Evolutionary conservation across 1,140 invertebrate genomes (phyloP).

Genomic region (Aphelinus atriplicis): DNA sequence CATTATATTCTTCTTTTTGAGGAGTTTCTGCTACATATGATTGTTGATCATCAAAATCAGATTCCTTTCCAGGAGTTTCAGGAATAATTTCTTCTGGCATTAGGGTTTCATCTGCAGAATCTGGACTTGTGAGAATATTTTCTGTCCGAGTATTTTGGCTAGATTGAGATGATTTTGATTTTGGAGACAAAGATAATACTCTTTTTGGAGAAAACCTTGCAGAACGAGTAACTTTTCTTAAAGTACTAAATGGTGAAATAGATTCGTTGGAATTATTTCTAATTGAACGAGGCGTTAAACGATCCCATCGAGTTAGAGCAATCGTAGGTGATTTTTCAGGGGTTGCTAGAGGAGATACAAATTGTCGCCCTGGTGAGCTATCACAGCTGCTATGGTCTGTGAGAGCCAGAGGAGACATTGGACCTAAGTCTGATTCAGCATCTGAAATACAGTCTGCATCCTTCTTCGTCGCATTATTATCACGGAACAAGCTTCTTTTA

Average conservation of each 20-base stretch:
- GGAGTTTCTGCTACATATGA: constrained; percentile 50
- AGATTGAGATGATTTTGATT: constrained; percentile 36
- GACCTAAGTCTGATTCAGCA: constrained; percentile 57
- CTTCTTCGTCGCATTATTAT: neutral
- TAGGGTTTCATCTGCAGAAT: constrained; percentile 22
- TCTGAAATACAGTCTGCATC: constrained; percentile 42
- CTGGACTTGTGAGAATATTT: constrained; percentile 23
- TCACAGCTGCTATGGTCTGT: constrained; percentile 48
- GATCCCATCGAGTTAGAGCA: constrained; percentile 42
- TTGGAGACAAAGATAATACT: constrained; percentile 29
- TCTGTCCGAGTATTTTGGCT: neutral
- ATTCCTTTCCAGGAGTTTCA: constrained; percentile 52
- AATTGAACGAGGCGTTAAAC: constrained; percentile 30
- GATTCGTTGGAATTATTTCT: constrained; percentile 22
- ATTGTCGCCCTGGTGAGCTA: constrained; percentile 50
- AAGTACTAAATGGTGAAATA: constrained; percentile 47
- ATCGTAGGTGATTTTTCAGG: constrained; percentile 45
- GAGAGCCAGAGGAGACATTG: constrained; percentile 55
- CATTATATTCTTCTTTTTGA: constrained; percentile 47
- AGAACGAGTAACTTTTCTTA: constrained; percentile 45
- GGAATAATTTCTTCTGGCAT: constrained; percentile 45
- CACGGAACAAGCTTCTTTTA: constrained; percentile 52
- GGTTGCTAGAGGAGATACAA: constrained; percentile 45
- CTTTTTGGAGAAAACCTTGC: constrained; percentile 47
- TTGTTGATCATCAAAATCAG: constrained; percentile 41